Base-by-base conservation (phyloP, 1,140 invertebrate species). In the Maniola jurtina region DNA sequence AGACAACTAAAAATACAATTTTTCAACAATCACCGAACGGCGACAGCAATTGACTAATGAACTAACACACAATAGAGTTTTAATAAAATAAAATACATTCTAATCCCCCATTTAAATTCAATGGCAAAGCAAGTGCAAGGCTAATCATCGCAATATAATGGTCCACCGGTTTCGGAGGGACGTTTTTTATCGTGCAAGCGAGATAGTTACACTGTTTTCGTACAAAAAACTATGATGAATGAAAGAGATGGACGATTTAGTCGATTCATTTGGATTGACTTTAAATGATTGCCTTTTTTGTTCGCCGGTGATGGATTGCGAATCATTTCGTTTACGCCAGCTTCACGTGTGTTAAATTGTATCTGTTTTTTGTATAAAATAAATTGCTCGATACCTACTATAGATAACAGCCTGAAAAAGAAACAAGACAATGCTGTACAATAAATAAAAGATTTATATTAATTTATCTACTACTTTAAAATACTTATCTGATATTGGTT, bases 21-120 rank as follows among this genome's bases (percentile, higher is more conserved):
- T 57, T 57, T 36, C 55, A 57, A 57, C 34, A 57, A 38, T 14
- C 36, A 6, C n/a, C 55, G 16, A 38, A 14, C 14, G 55, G 79
- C 76, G 77, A 84, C 82, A 83, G 78, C 77, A 83, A 87, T 85
- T 79, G 81, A 79, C 71, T 85, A 90, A 90, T 90, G 86, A 88
- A 86, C 68, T 76, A 75, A 75, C 70, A 70, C 68, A 88, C 84
- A 90, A 88, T 85, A 79, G 79, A 68, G 72, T 76, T 85, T 86
- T 88, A 87, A 90, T 88, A 88, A 89, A 45, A 90, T 87, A 86
- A 84, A 86, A 84, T 72, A 79, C 81, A 74, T 70, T 79, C 73
- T 89, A 90, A 89, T 89, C 86, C 81, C 86, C 86, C 73, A 88
- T 90, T 90, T 90, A 89, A 89, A 90, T 90, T 89, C 86, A 89